Evolutionary conservation across 2,113 vertebrate species (phyloP).

Genomic region (Clarias magur): DNA sequence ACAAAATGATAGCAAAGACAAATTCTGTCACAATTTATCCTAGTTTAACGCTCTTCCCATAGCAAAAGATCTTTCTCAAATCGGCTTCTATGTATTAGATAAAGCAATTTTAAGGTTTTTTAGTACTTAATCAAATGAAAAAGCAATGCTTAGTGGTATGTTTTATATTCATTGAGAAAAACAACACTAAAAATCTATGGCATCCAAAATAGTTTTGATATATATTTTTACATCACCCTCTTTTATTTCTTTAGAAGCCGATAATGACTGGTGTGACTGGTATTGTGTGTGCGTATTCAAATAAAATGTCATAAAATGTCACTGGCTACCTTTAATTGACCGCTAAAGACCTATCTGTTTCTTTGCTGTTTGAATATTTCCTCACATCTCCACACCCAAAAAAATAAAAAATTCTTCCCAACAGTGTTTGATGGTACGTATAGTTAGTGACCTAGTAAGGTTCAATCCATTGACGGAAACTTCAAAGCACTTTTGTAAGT

Average conservation of each 20-base stretch:
- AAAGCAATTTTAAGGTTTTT: neutral
- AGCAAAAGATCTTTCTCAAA: neutral
- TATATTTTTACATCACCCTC: neutral
- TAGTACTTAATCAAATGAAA: neutral
- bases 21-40: neutral
- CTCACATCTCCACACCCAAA: too few species aligned
- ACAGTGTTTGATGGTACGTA: too few species aligned
- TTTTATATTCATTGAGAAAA: neutral
- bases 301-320: too few species aligned
- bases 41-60: neutral
- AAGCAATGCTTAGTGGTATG: neutral
- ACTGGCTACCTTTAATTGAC: too few species aligned
- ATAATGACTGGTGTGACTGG: neutral
- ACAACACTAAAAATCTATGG: neutral
- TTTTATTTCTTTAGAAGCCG: neutral
- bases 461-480: too few species aligned
- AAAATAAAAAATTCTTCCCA: too few species aligned
- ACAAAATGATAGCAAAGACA: neutral
- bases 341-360: too few species aligned
- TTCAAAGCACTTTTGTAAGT: too few species aligned
- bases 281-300: neutral
- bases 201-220: neutral
- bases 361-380: too few species aligned
- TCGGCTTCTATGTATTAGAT: neutral
- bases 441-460: too few species aligned